Conservation (phyloP, 1,140 invertebrate species). For the Thaumatotibia leucotreta region DNA sequence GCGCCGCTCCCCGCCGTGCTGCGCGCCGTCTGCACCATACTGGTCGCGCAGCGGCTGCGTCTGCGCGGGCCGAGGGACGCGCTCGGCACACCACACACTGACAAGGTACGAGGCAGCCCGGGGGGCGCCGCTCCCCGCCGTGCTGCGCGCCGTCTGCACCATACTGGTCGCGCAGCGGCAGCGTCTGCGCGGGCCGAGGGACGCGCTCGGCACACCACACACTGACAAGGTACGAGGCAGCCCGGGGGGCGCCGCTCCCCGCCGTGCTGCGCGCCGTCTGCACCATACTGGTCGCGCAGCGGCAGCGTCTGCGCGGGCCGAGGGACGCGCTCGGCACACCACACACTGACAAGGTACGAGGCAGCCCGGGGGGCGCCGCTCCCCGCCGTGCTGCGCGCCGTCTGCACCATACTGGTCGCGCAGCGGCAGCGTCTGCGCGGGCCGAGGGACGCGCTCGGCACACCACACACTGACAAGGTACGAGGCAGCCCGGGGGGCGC, state of each 20-base stretch:
- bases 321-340: background rate
- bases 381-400: slow-evolving; percentile 25
- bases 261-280: too few species aligned
- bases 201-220: slow-evolving; percentile 16
- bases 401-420: slow-evolving; percentile 38
- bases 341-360: slow-evolving; percentile 20
- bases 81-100: background rate
- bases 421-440: slow-evolving; percentile 25
- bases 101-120: slow-evolving; percentile 26
- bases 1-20: too few species aligned
- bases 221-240: slow-evolving; percentile 23
- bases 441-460: slow-evolving; percentile 11
- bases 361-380: too few species aligned
- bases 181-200: slow-evolving; percentile 26
- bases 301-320: background rate
- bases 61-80: background rate
- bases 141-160: slow-evolving; percentile 30
- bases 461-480: slow-evolving; percentile 22
- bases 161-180: slow-evolving; percentile 34
- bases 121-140: too few species aligned
- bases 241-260: too few species aligned
- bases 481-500: too few species aligned
- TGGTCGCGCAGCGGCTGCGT: slow-evolving; percentile 6
- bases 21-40: slow-evolving; percentile 1
- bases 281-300: slow-evolving; percentile 9